Base-by-base conservation (phyloP, 2,113 vertebrate species). In the Pleuronectes platessa region DNA sequence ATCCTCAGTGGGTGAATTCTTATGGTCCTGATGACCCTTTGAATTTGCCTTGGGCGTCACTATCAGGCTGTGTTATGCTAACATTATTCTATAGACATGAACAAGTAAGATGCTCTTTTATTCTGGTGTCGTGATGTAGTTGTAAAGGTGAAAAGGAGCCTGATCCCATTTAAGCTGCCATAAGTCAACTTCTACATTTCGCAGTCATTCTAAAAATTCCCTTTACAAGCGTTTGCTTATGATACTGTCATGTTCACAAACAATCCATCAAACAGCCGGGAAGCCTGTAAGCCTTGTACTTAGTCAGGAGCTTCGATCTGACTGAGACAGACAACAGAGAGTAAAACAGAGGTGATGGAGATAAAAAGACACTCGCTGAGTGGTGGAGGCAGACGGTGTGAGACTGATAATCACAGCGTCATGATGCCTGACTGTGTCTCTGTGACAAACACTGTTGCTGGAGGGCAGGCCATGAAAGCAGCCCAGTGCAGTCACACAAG, bases 391-490 rank as follows among this genome's bases (percentile, higher is more conserved):
- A 45, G 61, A 51, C 47, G 51, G 61, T 40, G 68, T 27, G 35
- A 81, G 62, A 78, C 66, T 53, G 59, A 63, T 64, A 75, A 76
- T 69, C 64, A 23, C 42, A 62, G 37, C 68, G 75, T 55, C 68
- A 42, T 65, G 47, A 71, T 73, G 60, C 18, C 56, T 70, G 69
- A 59, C 64, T 71, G 68, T 5, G 14, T 62, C 27, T 63, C 17
- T 75, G 70, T 79, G 58, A 69, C 61, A 56, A 17, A 18, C 17
- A 3, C 73, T 78, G 59, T 71, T 23, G 61, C 73, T 74, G 59
- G 64, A 80, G 74, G 77, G 62, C 71, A 82, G 74, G 66, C 40
- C 54, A 51, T 71, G 58, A 62, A 70, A 70, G 13, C 40, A 67
- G 45, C 74, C 55, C 37, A 61, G 74, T 58, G 64, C 68, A 74